These are phyloP conservation scores for Atta texana DNA, from an alignment of 1,140 invertebrate genomes.

Conservation along the genomic window DNA sequence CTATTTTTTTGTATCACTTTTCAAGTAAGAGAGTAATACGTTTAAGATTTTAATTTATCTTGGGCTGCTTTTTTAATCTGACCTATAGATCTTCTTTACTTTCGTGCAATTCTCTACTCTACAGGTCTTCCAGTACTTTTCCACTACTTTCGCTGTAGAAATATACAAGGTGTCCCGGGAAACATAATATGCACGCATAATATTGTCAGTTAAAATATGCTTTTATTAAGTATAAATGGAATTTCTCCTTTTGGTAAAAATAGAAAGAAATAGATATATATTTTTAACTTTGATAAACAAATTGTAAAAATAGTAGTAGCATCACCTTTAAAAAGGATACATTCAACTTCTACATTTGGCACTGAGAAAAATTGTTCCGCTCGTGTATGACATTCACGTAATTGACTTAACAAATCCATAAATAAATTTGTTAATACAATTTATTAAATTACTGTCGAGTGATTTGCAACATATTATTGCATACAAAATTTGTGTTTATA, in stretches of 20 bases:
- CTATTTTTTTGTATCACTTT: too few species aligned
- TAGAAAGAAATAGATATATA: background rate
- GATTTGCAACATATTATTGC: background rate
- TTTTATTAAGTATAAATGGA: background rate
- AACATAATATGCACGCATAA: background rate
- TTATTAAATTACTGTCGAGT: constrained; percentile 40
- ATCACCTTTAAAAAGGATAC: background rate
- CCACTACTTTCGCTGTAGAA: constrained; percentile 64
- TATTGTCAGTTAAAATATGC: background rate
- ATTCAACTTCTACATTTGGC: constrained; percentile 22
- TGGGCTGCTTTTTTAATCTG: background rate
- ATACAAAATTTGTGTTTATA: background rate
- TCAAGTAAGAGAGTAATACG: too few species aligned
- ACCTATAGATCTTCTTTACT: background rate
- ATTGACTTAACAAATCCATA: background rate
- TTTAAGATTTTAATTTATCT: background rate
- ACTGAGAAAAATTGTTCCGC: background rate
- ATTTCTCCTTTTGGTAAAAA: background rate
- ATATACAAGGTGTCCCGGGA: constrained; percentile 26
- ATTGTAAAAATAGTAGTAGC: background rate
- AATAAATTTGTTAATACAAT: constrained; percentile 26
- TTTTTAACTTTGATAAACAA: constrained; percentile 16
- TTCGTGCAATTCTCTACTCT: background rate
- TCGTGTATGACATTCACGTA: too few species aligned
- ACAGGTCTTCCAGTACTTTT: constrained; percentile 59